These are phyloP conservation scores for Scrobipalpa atriplicella DNA, from an alignment of 2,888 invertebrate species.

Conservation along the genomic window DNA sequence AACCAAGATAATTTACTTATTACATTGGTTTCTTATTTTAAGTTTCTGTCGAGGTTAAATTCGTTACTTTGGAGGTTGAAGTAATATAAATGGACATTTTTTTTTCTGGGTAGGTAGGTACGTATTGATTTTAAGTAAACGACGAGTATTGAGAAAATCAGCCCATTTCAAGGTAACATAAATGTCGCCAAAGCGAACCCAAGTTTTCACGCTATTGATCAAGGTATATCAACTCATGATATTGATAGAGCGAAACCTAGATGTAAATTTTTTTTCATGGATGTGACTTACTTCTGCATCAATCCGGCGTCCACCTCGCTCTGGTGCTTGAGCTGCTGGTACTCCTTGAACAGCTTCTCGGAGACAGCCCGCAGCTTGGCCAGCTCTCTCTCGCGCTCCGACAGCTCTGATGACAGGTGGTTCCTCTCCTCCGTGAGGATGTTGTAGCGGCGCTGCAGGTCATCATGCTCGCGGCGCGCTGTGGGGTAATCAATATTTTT, in stretches of 20 bases:
- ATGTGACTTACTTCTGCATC: slow-evolving; percentile 84
- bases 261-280: neutral
- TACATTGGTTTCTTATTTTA: slow-evolving; percentile 19
- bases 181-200: too few species aligned
- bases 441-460: slow-evolving; percentile 84
- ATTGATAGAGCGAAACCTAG: too few species aligned
- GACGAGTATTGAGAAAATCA: too few species aligned
- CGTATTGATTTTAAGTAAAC: too few species aligned
- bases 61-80: slow-evolving; percentile 10
- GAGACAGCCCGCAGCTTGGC: slow-evolving; percentile 84
- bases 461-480: slow-evolving; percentile 84
- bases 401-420: slow-evolving; percentile 82
- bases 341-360: slow-evolving; percentile 87
- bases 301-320: slow-evolving; percentile 89
- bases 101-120: too few species aligned
- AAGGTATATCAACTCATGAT: too few species aligned
- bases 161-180: too few species aligned
- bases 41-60: neutral
- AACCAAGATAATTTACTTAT: neutral
- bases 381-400: slow-evolving; percentile 85
- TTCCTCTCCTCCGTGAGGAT: slow-evolving; percentile 83
- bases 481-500: slow-evolving; percentile 33
- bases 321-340: slow-evolving; percentile 88
- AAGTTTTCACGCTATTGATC: too few species aligned
- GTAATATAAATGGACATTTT: neutral